Conservation (phyloP, 2,888 invertebrate species). For the Patella caerulea region DNA sequence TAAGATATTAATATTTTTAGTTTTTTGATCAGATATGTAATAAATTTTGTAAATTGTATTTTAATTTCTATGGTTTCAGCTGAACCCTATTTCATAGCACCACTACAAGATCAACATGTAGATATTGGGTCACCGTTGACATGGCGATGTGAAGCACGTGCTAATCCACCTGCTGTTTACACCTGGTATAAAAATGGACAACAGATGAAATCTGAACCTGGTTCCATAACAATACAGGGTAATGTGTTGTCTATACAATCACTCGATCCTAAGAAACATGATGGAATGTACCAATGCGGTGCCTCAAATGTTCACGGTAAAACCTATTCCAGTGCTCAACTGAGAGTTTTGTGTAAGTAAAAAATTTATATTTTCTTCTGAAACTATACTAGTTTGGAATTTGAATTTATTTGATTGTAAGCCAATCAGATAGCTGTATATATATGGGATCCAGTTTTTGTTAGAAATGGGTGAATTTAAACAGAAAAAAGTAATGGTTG, state of each 20-base stretch:
- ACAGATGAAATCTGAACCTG: slow-evolving; percentile 32
- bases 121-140: slow-evolving; percentile 61
- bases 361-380: neutral
- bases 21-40: no score
- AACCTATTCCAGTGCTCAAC: slow-evolving; percentile 88
- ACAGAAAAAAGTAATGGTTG: no score
- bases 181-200: slow-evolving; percentile 61
- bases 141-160: slow-evolving; percentile 66
- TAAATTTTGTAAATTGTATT: no score
- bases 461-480: no score
- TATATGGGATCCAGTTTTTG: no score
- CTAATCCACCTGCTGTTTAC: slow-evolving; percentile 50
- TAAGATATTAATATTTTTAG: no score
- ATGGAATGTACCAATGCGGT: slow-evolving; percentile 95
- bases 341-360: slow-evolving; percentile 84
- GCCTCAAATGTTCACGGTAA: slow-evolving; percentile 90
- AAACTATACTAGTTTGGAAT: neutral
- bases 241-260: slow-evolving; percentile 52
- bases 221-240: slow-evolving; percentile 34
- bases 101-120: slow-evolving; percentile 61
- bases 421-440: no score
- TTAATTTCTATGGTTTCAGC: slow-evolving; percentile 45
- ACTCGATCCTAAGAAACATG: slow-evolving; percentile 76
- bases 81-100: slow-evolving; percentile 65
- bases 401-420: no score